These are phyloP conservation scores for Psittacula cyanocephala DNA, from an alignment of 2,113 vertebrate genomes.

Conservation along the genomic window DNA sequence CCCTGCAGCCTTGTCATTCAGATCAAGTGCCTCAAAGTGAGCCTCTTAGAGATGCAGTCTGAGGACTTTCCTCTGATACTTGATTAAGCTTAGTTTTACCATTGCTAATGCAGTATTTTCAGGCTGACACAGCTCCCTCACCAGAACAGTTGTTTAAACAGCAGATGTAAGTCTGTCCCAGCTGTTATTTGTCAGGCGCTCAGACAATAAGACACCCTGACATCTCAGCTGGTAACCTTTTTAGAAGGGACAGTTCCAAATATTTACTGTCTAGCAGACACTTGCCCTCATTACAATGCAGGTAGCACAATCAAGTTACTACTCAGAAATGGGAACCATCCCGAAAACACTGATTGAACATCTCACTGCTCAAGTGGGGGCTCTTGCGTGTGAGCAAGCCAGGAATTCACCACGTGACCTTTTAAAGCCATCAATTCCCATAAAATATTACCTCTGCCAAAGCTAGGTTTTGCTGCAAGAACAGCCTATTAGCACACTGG, in stretches of 20 bases:
- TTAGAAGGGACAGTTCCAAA: conserved; percentile 50
- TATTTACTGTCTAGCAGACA: conserved; percentile 63
- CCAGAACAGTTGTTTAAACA: conserved; percentile 60
- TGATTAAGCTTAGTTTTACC: neutral
- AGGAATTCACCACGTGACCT: neutral
- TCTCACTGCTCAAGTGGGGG: neutral
- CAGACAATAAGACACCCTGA: conserved; percentile 41
- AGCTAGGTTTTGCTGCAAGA: neutral
- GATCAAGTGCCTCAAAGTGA: neutral
- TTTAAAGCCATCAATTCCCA: neutral
- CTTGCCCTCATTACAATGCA: conserved; percentile 44
- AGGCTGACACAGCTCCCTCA: conserved; percentile 6
- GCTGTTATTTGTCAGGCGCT: conserved; percentile 54
- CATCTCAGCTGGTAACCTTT: conserved; percentile 52
- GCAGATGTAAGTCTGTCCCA: conserved; percentile 43
- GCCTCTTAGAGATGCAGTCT: neutral
- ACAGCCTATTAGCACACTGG: neutral
- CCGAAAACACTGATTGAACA: neutral
- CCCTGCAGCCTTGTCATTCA: neutral
- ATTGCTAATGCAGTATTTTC: neutral
- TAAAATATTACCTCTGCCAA: neutral
- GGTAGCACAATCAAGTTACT: conserved; percentile 39
- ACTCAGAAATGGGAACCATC: conserved; percentile 11
- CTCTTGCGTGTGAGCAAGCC: neutral
- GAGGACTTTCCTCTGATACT: neutral